Percentiles rank a stretch among this genome's conserved stretches.
Conservation (phyloP, 2,797 vertebrate genomes). For the Danio aesculapii region DNA sequence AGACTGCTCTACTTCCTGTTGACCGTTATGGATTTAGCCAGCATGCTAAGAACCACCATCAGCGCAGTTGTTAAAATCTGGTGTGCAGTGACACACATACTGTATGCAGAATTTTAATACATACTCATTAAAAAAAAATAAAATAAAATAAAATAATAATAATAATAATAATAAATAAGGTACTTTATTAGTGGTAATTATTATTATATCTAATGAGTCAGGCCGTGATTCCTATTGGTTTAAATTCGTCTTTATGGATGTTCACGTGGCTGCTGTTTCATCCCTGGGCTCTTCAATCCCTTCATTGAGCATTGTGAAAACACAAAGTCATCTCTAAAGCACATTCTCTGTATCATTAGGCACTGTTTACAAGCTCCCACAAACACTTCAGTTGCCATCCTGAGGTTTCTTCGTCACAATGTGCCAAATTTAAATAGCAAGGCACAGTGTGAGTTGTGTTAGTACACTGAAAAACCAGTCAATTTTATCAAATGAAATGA, state of each 20-base stretch:
- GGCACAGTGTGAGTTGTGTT: too few relatives aligned
- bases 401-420: too few relatives aligned
- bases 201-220: background rate
- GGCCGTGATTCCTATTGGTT: background rate
- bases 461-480: too few relatives aligned
- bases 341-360: too few relatives aligned
- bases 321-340: too few relatives aligned
- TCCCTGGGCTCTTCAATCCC: background rate
- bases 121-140: background rate
- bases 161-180: too few relatives aligned
- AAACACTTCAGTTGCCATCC: too few relatives aligned
- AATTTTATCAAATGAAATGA: too few relatives aligned
- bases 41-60: background rate
- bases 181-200: background rate
- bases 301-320: too few relatives aligned
- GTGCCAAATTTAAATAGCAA: too few relatives aligned
- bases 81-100: background rate
- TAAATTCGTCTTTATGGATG: background rate
- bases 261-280: background rate
- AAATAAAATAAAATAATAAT: background rate
- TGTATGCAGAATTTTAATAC: background rate
- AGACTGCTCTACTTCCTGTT: constrained; percentile 38
- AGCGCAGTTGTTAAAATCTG: background rate
- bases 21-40: background rate
- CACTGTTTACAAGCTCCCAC: too few relatives aligned